Percentiles rank a stretch among this genome's conserved stretches.
phyloP scores from a whole-genome alignment of 2,888 invertebrate genomes.

The Clistopyga incitator region DNA sequence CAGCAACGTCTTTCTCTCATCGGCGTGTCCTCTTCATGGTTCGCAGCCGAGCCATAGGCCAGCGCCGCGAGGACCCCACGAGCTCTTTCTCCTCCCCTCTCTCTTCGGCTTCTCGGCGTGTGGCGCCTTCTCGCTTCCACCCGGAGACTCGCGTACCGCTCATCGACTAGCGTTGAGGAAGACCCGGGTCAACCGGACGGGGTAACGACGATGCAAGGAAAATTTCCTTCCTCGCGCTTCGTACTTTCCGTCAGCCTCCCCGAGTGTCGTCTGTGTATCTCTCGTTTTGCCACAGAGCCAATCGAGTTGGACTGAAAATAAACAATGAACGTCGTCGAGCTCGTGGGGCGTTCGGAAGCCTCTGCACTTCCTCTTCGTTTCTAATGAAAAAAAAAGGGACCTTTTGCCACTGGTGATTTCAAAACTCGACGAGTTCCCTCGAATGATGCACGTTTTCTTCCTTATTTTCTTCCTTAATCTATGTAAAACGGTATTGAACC shows the following conservation, averaged over 20 bases:
- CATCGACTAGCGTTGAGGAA: slow-evolving; percentile 29
- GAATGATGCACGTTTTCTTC: not conserved
- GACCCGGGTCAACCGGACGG: slow-evolving; percentile 52
- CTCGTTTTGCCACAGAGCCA: slow-evolving; percentile 6
- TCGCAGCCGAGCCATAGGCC: slow-evolving; percentile 2
- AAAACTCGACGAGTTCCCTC: not conserved
- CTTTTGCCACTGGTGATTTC: not conserved
- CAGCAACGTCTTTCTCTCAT: slow-evolving; percentile 6
- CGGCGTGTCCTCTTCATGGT: slow-evolving; percentile 3
- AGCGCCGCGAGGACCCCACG: slow-evolving; percentile 1
- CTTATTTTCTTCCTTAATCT: too few relatives aligned
- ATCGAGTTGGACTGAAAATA: slow-evolving; percentile 28
- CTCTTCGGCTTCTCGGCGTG: slow-evolving; percentile 1
- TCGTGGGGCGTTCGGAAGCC: slow-evolving; percentile 14
- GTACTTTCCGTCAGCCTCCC: slow-evolving; percentile 53
- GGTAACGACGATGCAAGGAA: slow-evolving; percentile 35
- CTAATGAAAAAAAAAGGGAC: not conserved
- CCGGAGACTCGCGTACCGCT: not conserved
- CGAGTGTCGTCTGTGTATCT: not conserved
- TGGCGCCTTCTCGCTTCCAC: not conserved
- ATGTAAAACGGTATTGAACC: too few relatives aligned
- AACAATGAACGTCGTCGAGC: not conserved
- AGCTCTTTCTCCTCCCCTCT: slow-evolving; percentile 15
- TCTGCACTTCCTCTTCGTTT: too few relatives aligned
- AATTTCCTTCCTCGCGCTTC: slow-evolving; percentile 35